A percentile compares a stretch with the other conserved stretches of the same genome.
These are phyloP conservation scores for Sycophila sp. DNA, from an alignment of 1,140 invertebrate genomes.

Conservation along the genomic window DNA sequence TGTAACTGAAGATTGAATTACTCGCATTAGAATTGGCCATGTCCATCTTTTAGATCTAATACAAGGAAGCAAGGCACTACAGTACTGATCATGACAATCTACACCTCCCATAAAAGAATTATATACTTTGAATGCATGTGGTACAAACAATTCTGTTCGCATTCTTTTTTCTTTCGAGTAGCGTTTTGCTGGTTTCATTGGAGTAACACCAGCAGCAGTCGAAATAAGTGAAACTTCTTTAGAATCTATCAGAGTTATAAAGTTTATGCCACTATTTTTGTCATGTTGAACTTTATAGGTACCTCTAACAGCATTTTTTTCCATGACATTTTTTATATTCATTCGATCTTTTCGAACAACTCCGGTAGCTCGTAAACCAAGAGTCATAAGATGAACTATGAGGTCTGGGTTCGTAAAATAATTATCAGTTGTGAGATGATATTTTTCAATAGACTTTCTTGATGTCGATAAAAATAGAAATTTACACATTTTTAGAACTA, in stretches of 20 bases:
- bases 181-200: no score
- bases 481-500: not conserved
- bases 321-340: not conserved
- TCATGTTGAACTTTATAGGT: no score
- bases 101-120: not conserved
- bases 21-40: not conserved
- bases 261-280: not conserved
- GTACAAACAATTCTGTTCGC: no score
- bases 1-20: not conserved
- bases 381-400: constrained; percentile 26
- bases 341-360: constrained; percentile 35
- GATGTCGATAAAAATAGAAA: no score
- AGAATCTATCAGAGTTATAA: not conserved
- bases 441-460: no score
- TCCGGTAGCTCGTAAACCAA: constrained; percentile 27
- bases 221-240: no score
- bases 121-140: no score
- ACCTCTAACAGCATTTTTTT: no score
- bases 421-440: no score
- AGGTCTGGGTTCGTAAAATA: constrained; percentile 9
- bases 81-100: not conserved
- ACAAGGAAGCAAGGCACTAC: not conserved
- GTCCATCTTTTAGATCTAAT: not conserved
- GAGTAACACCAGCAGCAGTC: no score
- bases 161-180: no score